A percentile compares a stretch with the other conserved stretches of the same genome.
These are phyloP conservation scores for Portunus trituberculatus DNA, from an alignment of 1,140 invertebrate species.

Conservation along the genomic window DNA sequence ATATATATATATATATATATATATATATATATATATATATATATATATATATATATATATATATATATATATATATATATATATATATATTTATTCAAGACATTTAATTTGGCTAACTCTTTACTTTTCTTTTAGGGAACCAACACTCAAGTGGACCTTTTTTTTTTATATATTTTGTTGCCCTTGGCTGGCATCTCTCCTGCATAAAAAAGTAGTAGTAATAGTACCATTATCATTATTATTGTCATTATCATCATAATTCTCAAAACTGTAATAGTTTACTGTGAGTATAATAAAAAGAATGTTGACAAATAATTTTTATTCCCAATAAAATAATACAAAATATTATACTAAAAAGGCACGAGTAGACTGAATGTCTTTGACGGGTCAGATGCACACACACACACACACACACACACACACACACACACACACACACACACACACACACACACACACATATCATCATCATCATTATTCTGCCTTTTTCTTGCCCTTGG, in stretches of 20 bases:
- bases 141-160: too few species aligned
- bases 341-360: not conserved
- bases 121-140: too few species aligned
- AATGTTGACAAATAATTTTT: too few species aligned
- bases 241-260: too few species aligned
- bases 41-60: constrained; percentile 51
- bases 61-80: constrained; percentile 20
- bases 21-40: constrained; percentile 42
- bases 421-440: constrained; percentile 29
- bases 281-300: not conserved
- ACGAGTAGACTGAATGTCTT: not conserved
- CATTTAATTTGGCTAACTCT: too few species aligned
- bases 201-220: too few species aligned
- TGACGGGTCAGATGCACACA: not conserved
- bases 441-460: constrained; percentile 47
- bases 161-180: too few species aligned
- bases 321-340: not conserved
- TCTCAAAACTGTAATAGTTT: too few species aligned
- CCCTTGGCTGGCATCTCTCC: too few species aligned
- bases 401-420: constrained; percentile 33
- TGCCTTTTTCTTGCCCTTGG: not conserved
- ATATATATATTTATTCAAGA: not conserved
- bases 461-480: not conserved
- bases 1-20: constrained; percentile 4
- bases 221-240: too few species aligned